Evolutionary conservation across 2,888 invertebrate species (phyloP), one percentile per base, ranked within the genome.

Genomic region (Prionchulus punctatus): DNA sequence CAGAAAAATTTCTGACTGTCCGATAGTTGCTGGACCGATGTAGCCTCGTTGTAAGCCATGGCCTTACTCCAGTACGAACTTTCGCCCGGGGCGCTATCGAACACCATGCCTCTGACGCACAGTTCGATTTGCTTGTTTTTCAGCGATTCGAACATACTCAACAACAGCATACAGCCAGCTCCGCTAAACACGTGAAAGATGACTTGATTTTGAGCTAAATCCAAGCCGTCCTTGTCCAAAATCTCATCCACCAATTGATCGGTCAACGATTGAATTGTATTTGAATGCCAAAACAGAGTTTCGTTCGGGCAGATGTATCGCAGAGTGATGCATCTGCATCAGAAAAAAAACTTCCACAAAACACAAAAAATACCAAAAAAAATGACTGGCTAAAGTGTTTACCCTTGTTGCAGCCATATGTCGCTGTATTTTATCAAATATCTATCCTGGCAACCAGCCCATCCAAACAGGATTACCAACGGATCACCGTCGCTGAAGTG

Each of bases 361-460:
- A 36, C 36, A 36, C 36, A 36, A 7, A 36, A 36, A 7, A 36
- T 15, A 36, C 36, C n/a, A 15, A 7, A 15, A 36, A 15, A 15
- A 36, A 36, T 7, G 15, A 7, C 36, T 36, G 7, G 18, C 36
- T 21, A 15, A 4, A 36, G 21, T 50, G 66, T 76, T 73, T 71
- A 84, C 84, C 84, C 83, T 65, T 79, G 78, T 58, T 83, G 80
- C 66, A 84, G 82, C 68, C 85, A 85, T 58, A 84, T 81, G 63
- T 81, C 80, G 49, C 84, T 82, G 72, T 85, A 85, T 69, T 85
- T 85, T 63, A 82, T 79, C 55, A 85, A 71, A 71, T 85, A 81
- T 67, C 81, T 80, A 71, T 85, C 84, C 70, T 81, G 78, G 69
- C 84, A 83, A 43, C 85, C 85, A 53, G 83, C 83, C 85, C 85